phyloP scores from a whole-genome alignment of 2,888 invertebrate species.

The Fragum fragum region DNA sequence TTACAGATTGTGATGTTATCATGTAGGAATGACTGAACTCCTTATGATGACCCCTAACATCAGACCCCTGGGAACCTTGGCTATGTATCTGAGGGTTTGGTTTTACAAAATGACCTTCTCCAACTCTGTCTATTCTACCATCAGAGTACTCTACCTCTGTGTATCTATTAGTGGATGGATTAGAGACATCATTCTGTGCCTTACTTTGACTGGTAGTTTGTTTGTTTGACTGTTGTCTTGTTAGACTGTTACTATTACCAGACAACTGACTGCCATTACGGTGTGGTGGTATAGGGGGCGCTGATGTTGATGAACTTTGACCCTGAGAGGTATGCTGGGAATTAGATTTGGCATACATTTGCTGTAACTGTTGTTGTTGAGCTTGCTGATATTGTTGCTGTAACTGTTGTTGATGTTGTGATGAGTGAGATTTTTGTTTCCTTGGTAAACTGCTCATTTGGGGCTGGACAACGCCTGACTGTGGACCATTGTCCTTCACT shows the following conservation, averaged over 20 bases:
- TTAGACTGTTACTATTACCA: constrained; percentile 32
- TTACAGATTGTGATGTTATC: constrained; percentile 76
- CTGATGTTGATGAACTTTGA: constrained; percentile 37
- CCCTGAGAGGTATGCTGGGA: constrained; percentile 55
- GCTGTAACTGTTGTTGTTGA: constrained; percentile 55
- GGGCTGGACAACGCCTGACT: constrained; percentile 37
- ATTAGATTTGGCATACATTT: constrained; percentile 40
- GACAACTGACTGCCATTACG: constrained; percentile 59
- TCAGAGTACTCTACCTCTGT: constrained; percentile 75
- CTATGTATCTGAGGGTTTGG: constrained; percentile 62
- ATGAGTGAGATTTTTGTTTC: constrained; percentile 59
- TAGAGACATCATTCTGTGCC: constrained; percentile 58
- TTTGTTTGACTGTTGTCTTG: constrained; percentile 37
- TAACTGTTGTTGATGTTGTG: constrained; percentile 43
- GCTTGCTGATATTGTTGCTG: constrained; percentile 46
- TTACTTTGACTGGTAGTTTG: constrained; percentile 23
- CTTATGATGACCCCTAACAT: constrained; percentile 49
- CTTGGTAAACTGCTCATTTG: constrained; percentile 59
- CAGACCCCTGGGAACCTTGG: constrained; percentile 31
- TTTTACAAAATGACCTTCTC: constrained; percentile 72
- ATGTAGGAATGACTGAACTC: constrained; percentile 63
- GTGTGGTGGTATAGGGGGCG: constrained; percentile 66
- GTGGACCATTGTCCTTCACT: constrained; percentile 38
- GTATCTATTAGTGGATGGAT: constrained; percentile 67
- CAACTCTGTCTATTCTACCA: constrained; percentile 71